These are phyloP conservation scores for Hyperoplus immaculatus DNA, from an alignment of 2,797 vertebrate species.

Conservation along the genomic window DNA sequence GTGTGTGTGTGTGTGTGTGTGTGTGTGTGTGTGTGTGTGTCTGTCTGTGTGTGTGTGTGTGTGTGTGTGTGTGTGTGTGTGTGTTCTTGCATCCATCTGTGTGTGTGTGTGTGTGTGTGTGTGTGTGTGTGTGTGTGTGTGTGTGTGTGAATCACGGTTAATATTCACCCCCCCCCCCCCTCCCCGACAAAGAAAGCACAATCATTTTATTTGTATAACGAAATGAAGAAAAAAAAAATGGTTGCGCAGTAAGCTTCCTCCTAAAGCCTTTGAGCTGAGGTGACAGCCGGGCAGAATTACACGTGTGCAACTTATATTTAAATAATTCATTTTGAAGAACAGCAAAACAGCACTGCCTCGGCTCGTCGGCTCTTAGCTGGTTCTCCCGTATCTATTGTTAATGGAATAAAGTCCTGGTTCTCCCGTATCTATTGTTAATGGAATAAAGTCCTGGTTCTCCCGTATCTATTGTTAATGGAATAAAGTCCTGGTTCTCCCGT, in stretches of 20 bases:
- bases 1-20: too few relatives aligned
- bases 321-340: slow-evolving; percentile 36
- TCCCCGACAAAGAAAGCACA: too few relatives aligned
- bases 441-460: slow-evolving; percentile 48
- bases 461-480: slow-evolving; percentile 56
- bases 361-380: slow-evolving; percentile 22
- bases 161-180: too few relatives aligned
- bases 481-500: slow-evolving; percentile 37
- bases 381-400: slow-evolving; percentile 43
- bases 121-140: too few relatives aligned
- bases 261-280: slow-evolving; percentile 2
- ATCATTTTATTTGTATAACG: background rate
- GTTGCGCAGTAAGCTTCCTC: background rate
- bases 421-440: slow-evolving; percentile 49
- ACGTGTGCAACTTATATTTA: slow-evolving; percentile 27
- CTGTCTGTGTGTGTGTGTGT: background rate
- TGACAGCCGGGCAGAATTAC: slow-evolving; percentile 20
- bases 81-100: too few relatives aligned
- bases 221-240: background rate
- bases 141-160: background rate
- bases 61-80: too few relatives aligned
- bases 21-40: too few relatives aligned
- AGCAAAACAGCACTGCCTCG: slow-evolving; percentile 3
- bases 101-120: too few relatives aligned
- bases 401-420: slow-evolving; percentile 56